Base-by-base conservation (phyloP, 2,113 vertebrate species). In the Campylomormyrus numenius region DNA sequence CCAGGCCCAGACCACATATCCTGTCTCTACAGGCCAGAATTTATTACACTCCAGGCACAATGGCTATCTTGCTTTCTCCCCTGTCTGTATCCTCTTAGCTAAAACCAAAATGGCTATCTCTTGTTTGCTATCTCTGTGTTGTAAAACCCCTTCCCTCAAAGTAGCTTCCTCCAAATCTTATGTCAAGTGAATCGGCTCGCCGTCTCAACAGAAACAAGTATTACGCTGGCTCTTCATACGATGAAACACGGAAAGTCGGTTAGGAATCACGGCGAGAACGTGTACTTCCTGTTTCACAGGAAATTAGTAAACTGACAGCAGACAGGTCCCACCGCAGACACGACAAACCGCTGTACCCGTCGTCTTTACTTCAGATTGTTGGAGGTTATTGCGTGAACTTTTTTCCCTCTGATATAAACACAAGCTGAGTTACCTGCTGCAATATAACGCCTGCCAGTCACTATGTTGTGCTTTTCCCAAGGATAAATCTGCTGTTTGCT, bases 231-330 rank as follows among this genome's bases (percentile, higher is more conserved):
- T 77, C 31, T 77, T 39, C 70, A 7, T 39, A 77, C 31, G 1
- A 39, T 0, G 35, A 39, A 19, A 39, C 35, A 77, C 10, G 3
- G 70, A 77, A 77, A 39, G 35, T 39, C 31, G 15, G 70, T 39
- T 80, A 8, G 74, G 35, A 42, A 80, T 80, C 74, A 19, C 5
- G n/a, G n/a, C 10, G 27, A 85, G 39, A 39, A n/a, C 15, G 31
- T 10, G 35, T 80, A 87, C 49, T 35, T 87, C 85, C 85, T 53
- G 85, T 53, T 87, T 48, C 50, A 53, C 85, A 53, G 85, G 85
- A 87, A 87, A 87, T 87, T 11, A 56, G 48, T 8, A 87, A 35
- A 53, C 50, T 53, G 85, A 87, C 17, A 2, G 49, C 13, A 87
- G 85, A 56, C 49, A 35, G 85, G 31, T 53, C 17, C 48, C 85